phyloP scores from a whole-genome alignment of 1,140 invertebrate genomes.

The Conus betulinus region DNA sequence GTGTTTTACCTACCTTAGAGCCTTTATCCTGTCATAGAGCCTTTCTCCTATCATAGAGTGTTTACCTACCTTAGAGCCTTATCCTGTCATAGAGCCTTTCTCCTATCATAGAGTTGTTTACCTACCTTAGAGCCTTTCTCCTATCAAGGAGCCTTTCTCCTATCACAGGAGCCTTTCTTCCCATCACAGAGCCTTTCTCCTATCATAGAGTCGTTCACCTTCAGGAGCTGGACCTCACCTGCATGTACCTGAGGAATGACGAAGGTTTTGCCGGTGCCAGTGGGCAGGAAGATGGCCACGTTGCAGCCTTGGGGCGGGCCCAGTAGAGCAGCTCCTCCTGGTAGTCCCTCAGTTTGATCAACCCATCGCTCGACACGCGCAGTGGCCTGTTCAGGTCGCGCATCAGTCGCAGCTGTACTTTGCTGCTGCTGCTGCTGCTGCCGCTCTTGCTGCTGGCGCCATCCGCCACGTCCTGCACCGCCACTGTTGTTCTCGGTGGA shows the following conservation, averaged over 20 bases:
- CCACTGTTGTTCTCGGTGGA: not conserved
- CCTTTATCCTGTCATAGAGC: too few species aligned
- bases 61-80: too few species aligned
- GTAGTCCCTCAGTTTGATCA: not conserved
- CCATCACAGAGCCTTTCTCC: too few species aligned
- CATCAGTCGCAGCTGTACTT: not conserved
- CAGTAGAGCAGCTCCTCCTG: constrained; percentile 24
- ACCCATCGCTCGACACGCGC: not conserved
- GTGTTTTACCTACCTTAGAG: too few species aligned
- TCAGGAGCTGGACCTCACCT: not conserved
- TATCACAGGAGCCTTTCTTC: too few species aligned
- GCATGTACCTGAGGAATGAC: constrained; percentile 20
- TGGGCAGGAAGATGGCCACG: constrained; percentile 11
- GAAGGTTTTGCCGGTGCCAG: constrained; percentile 29
- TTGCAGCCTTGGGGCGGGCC: constrained; percentile 5
- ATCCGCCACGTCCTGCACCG: not conserved
- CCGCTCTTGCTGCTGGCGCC: not conserved
- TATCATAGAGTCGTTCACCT: too few species aligned
- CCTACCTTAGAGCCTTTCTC: too few species aligned
- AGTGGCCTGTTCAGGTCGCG: not conserved
- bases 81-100: too few species aligned
- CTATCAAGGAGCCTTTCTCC: too few species aligned
- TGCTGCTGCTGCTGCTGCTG: not conserved
- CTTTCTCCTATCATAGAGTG: too few species aligned
- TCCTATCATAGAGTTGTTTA: too few species aligned